Percentiles rank a stretch among this genome's conserved stretches.
Conservation (phyloP, 2,888 invertebrate genomes). For the Meiosimyza decipiens region DNA sequence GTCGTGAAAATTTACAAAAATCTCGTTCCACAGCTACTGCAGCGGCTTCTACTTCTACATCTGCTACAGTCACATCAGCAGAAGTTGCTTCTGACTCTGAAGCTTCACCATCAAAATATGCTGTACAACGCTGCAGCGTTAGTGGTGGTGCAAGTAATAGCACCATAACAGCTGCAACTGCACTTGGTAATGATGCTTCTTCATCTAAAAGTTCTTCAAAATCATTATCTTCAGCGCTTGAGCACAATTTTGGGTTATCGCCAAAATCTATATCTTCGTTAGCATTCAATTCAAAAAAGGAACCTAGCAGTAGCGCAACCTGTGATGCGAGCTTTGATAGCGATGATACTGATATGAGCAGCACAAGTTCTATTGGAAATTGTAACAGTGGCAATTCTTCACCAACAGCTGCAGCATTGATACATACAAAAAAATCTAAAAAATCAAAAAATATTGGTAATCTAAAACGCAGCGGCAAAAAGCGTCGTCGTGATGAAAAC, state of each 20-base stretch:
- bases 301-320: slow-evolving; percentile 37
- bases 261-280: slow-evolving; percentile 52
- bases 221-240: slow-evolving; percentile 26
- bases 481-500: slow-evolving; percentile 53
- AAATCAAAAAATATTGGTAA: slow-evolving; percentile 46
- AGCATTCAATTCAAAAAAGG: slow-evolving; percentile 50
- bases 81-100: slow-evolving; percentile 57
- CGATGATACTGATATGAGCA: slow-evolving; percentile 65
- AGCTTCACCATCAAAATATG: slow-evolving; percentile 61
- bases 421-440: slow-evolving; percentile 50
- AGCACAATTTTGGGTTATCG: slow-evolving; percentile 47
- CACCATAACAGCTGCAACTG: slow-evolving; percentile 35
- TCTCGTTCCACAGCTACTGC: slow-evolving; percentile 48
- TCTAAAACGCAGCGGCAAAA: slow-evolving; percentile 50
- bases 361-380: slow-evolving; percentile 61
- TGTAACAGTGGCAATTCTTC: slow-evolving; percentile 52
- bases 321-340: slow-evolving; percentile 57
- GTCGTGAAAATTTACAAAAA: slow-evolving; percentile 74
- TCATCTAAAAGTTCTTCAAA: slow-evolving; percentile 37
- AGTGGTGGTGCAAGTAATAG: slow-evolving; percentile 36
- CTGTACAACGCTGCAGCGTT: slow-evolving; percentile 40
- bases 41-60: slow-evolving; percentile 53
- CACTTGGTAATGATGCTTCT: slow-evolving; percentile 23
- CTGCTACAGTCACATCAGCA: slow-evolving; percentile 61
- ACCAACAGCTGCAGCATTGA: slow-evolving; percentile 49